These are phyloP conservation scores for Austrofundulus limnaeus DNA, from an alignment of 2,113 vertebrate genomes.

Conservation along the genomic window DNA sequence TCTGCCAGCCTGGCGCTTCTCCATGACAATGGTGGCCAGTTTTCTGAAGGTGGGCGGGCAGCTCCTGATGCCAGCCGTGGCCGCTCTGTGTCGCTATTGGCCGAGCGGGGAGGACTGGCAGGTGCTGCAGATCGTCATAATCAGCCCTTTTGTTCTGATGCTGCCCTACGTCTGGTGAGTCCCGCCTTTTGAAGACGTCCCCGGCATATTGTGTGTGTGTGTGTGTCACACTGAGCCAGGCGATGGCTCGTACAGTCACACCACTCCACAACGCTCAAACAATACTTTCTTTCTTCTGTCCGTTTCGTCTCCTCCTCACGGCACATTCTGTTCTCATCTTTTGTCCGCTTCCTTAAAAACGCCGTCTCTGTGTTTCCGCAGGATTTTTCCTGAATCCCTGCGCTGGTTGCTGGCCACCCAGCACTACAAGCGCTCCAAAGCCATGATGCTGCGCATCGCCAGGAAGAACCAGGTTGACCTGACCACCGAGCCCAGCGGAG, in stretches of 20 bases:
- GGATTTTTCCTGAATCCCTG: conserved; percentile 95
- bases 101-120: conserved; percentile 87
- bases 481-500: conserved; percentile 84
- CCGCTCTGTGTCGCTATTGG: conserved; percentile 85
- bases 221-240: conserved; percentile 59
- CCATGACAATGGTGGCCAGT: conserved; percentile 96
- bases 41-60: conserved; percentile 93
- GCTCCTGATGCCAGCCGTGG: conserved; percentile 93
- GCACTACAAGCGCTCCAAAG: conserved; percentile 89
- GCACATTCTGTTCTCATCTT: conserved; percentile 31
- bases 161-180: conserved; percentile 94
- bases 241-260: conserved; percentile 65
- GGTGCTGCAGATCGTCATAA: conserved; percentile 93
- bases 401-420: conserved; percentile 96
- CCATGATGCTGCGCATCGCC: conserved; percentile 86
- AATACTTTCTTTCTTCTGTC: conserved; percentile 65
- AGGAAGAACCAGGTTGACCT: conserved; percentile 86
- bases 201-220: conserved; percentile 27
- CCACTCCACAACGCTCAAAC: conserved; percentile 33
- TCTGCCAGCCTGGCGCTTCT: conserved; percentile 90
- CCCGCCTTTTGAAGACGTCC: conserved; percentile 53
- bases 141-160: conserved; percentile 95
- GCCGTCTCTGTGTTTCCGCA: conserved; percentile 49
- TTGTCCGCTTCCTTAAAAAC: conserved; percentile 11
- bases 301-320: conserved; percentile 18